phyloP scores from a whole-genome alignment of 92 coral and sea anemone species.

The Zoanthus sansibaricus region DNA sequence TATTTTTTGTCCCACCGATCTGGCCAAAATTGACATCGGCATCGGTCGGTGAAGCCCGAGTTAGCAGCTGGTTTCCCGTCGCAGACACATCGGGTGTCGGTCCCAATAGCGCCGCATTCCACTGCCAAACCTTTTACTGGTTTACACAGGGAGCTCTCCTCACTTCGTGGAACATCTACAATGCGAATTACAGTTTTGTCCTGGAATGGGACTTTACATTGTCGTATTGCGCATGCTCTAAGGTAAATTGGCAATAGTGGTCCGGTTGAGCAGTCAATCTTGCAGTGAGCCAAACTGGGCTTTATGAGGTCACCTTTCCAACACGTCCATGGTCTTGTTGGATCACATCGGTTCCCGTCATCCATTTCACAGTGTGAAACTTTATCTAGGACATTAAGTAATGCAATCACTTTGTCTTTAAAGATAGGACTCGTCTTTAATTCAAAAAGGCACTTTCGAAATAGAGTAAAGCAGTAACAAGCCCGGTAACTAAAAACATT shows the following conservation, averaged over 20 bases:
- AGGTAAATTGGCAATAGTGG: constrained; percentile 94
- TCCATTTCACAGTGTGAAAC: constrained; percentile 84
- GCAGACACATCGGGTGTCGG: constrained; percentile 96
- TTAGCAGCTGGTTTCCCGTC: constrained; percentile 81
- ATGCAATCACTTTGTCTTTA: constrained; percentile 66
- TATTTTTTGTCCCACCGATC: constrained; percentile 66
- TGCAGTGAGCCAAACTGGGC: constrained; percentile 88
- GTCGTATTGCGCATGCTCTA: constrained; percentile 93
- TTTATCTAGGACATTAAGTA: constrained; percentile 65
- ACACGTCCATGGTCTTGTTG: constrained; percentile 85
- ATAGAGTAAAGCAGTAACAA: constrained; percentile 89
- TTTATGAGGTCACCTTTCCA: constrained; percentile 92
- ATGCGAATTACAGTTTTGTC: constrained; percentile 67
- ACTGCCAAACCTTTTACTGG: constrained; percentile 82
- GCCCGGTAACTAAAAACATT: constrained; percentile 86
- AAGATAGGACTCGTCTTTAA: constrained; percentile 67
- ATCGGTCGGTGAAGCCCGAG: constrained; percentile 82
- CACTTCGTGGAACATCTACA: constrained; percentile 84
- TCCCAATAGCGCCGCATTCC: constrained; percentile 81
- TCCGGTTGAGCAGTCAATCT: constrained; percentile 90
- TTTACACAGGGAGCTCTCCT: constrained; percentile 89
- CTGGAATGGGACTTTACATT: constrained; percentile 89
- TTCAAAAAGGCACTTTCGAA: constrained; percentile 78
- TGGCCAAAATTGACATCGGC: constrained; percentile 99
- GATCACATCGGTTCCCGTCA: constrained; percentile 87